These are phyloP conservation scores for Hexactinellida sp. DNA, from an alignment of 37 sponge, comb jelly and placozoan species.

Conservation along the genomic window DNA sequence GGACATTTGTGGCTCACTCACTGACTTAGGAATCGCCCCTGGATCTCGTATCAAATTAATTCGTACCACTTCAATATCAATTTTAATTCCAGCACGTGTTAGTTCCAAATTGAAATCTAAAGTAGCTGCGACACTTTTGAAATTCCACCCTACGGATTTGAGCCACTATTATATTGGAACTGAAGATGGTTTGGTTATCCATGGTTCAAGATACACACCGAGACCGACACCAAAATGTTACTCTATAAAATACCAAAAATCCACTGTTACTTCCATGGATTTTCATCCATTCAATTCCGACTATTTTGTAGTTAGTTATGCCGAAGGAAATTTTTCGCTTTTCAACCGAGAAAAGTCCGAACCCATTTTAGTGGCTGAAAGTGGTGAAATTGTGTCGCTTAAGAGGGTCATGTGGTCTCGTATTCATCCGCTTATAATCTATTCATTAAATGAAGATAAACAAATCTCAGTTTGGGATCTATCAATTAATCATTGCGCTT, in stretches of 20 bases:
- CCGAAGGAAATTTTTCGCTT: neutral
- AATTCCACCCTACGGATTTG: neutral
- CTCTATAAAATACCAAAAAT: neutral
- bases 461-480: neutral
- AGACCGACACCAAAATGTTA: neutral
- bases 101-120: neutral
- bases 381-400: constrained; percentile 9
- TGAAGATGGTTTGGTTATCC: neutral
- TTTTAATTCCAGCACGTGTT: neutral
- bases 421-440: neutral
- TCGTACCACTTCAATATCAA: neutral
- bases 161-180: neutral
- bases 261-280: neutral
- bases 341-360: neutral
- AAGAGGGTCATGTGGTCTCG: neutral
- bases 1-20: neutral
- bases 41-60: neutral
- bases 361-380: neutral
- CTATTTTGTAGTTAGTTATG: neutral
- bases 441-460: neutral
- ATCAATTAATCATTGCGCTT: neutral
- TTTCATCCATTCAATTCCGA: neutral
- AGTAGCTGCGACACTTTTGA: neutral
- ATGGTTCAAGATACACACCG: neutral
- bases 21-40: neutral